Conservation (phyloP, 2,888 invertebrate genomes). For the Nezara viridula region DNA sequence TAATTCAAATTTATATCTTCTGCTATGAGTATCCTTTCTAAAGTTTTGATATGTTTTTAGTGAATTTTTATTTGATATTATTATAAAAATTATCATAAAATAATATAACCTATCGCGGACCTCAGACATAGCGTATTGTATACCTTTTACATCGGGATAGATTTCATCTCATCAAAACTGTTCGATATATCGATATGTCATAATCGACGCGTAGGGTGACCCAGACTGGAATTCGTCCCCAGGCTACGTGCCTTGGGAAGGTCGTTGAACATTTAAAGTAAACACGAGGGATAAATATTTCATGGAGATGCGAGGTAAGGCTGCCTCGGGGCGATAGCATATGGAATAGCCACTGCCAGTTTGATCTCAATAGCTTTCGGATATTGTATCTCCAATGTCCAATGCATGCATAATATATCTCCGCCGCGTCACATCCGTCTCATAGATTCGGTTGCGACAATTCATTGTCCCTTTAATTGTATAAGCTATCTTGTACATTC, state of each 20-base stretch:
- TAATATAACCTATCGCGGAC: too few relatives aligned
- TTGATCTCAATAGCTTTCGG: background rate
- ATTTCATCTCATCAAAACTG: too few relatives aligned
- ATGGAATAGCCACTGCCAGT: background rate
- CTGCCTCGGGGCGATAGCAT: background rate
- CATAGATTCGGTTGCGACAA: background rate
- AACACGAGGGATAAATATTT: background rate
- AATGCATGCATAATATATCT: constrained; percentile 17
- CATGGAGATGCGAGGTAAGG: background rate
- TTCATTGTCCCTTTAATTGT: background rate
- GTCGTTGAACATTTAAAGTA: constrained; percentile 11
- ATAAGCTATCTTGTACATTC: background rate
- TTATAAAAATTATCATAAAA: too few relatives aligned
- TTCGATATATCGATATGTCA: too few relatives aligned
- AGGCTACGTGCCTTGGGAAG: background rate
- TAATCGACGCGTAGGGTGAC: background rate
- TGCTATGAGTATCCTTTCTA: too few relatives aligned
- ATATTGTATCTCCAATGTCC: constrained; percentile 3
- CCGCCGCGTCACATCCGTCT: background rate
- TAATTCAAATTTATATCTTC: too few relatives aligned
- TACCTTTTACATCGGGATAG: too few relatives aligned
- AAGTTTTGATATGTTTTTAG: too few relatives aligned
- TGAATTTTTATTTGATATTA: too few relatives aligned
- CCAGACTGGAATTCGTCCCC: background rate
- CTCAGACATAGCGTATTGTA: too few relatives aligned